Conservation (phyloP, 2,113 vertebrate genomes). For the Alligator sinensis region DNA sequence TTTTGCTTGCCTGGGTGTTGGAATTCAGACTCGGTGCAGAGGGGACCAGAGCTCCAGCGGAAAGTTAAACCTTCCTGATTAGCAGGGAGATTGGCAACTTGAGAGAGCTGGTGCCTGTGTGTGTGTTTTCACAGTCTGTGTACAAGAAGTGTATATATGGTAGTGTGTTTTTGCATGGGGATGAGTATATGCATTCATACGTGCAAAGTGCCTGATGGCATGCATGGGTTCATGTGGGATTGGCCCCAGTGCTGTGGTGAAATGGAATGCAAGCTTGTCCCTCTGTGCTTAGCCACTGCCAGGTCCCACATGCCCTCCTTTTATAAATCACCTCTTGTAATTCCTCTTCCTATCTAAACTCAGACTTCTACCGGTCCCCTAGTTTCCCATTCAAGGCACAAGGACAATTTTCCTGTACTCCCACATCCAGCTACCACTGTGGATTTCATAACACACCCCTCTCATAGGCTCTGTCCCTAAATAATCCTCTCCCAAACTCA, state of each 20-base stretch:
- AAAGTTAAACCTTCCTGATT: not conserved
- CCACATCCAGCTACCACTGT: not conserved
- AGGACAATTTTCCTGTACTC: not conserved
- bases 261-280: not conserved
- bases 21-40: not conserved
- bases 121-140: no score
- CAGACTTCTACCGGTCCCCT: not conserved
- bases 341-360: not conserved
- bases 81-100: not conserved
- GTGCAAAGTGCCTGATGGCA: not conserved
- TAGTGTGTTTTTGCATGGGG: not conserved
- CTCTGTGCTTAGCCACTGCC: not conserved
- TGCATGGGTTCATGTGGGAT: not conserved
- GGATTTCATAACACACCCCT: not conserved
- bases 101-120: not conserved
- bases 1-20: not conserved
- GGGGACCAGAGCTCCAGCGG: not conserved
- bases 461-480: not conserved
- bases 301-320: not conserved
- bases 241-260: not conserved
- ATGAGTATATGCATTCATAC: not conserved
- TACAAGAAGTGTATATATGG: not conserved
- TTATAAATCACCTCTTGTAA: not conserved
- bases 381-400: not conserved
- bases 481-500: not conserved